Percentiles rank a stretch among this genome's conserved stretches.
Evolutionary conservation across 1,140 invertebrate species (phyloP).

Genomic region (Hypothenemus hampei): DNA sequence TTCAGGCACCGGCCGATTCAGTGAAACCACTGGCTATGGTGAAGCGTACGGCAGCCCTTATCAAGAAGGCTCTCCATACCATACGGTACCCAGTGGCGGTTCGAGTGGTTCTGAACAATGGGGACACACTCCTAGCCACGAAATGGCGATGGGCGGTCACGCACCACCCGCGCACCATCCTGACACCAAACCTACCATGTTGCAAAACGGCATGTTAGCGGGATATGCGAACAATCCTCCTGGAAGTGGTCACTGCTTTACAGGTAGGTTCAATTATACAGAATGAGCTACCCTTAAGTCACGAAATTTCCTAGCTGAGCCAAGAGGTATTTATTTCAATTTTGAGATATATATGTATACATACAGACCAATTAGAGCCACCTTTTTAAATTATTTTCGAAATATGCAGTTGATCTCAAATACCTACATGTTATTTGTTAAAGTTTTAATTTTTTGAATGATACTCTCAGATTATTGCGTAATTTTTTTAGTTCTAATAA

Average conservation of each 20-base stretch:
- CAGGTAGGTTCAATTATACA: slow-evolving; percentile 50
- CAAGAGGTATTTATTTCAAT: no score
- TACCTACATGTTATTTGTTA: no score
- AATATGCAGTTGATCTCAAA: no score
- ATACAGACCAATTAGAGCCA: no score
- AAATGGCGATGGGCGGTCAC: slow-evolving; percentile 42
- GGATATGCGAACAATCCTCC: slow-evolving; percentile 59
- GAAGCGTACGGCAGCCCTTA: slow-evolving; percentile 62
- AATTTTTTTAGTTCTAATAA: no score
- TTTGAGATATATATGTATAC: no score
- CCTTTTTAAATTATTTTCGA: no score
- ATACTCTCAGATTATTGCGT: no score
- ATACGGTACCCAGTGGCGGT: slow-evolving; percentile 73
- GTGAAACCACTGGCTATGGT: slow-evolving; percentile 58
- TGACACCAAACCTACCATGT: slow-evolving; percentile 64
- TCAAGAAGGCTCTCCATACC: slow-evolving; percentile 67
- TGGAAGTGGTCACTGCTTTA: slow-evolving; percentile 68
- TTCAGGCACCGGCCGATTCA: slow-evolving; percentile 55
- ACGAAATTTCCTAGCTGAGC: no score
- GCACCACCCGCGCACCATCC: slow-evolving; percentile 47
- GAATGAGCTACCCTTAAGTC: no score
- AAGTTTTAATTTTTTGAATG: no score
- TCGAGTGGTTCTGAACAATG: slow-evolving; percentile 52
- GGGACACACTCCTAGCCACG: slow-evolving; percentile 41
- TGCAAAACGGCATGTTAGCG: slow-evolving; percentile 66